Base-by-base conservation (phyloP, 2,797 vertebrate genomes). In the Lates japonicus region DNA sequence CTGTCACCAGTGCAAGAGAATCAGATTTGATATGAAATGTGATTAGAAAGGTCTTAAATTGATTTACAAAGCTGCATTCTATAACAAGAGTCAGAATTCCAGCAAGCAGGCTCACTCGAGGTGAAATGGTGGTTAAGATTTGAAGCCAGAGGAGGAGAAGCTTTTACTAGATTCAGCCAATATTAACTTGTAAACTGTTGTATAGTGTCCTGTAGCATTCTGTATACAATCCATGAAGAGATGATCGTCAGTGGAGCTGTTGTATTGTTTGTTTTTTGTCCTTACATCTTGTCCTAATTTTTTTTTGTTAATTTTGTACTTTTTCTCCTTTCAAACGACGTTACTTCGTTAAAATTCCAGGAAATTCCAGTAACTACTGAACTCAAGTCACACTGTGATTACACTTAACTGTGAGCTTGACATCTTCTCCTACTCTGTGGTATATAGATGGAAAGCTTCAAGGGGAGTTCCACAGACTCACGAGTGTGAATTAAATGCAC, bases 401-500 rank as follows among this genome's bases (percentile, higher is more conserved):
- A 44, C 9, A 57, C 7, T 48, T 35, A 48, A 54, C 3, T 22
- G 19, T 1, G 48, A 35, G 8, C 51, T 14, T 70, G 22, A 41
- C 11, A 1, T 9, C 4, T 29, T 70, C 33, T 65, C 2, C 54
- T 57, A 35, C 60, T 72, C 58, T 63, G 29, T 22, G 29, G n/a
- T 25, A 35, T 16, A 7, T 16, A 11, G 16, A 6, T 29, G 20
- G 13, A 60, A 5, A 46, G 16, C 49, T 54, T 78, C 11, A 71
- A 62, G 54, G 61, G 14, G 68, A 63, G 61, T 20, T 74, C 25
- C 33, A 77, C 20, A 20, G 60, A 22, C 48, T 70, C 58, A 8
- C 42, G 76, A 70, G 52, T 58, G 35, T 48, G 46, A 22, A 72
- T 86, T 86, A 76, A 69, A 83, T 19, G 20, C 31, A 66, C 48